Percentiles rank a stretch among this genome's conserved stretches.
These are phyloP conservation scores for Hyaena hyaena DNA, from an alignment of 2,113 vertebrate genomes.

Conservation along the genomic window DNA sequence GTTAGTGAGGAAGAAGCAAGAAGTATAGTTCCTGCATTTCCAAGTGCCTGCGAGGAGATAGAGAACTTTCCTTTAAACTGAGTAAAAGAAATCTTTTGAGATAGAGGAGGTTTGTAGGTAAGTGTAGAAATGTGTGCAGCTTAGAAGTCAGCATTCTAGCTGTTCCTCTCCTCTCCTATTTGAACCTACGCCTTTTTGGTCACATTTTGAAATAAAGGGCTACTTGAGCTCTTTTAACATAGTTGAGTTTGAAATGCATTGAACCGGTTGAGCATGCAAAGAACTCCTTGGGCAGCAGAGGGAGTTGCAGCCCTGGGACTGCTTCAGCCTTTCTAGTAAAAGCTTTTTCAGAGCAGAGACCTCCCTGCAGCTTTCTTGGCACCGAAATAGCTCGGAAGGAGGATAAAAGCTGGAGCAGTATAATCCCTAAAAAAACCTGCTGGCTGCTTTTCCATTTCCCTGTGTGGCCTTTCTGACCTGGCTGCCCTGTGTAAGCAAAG, in stretches of 20 bases:
- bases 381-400: constrained; percentile 72
- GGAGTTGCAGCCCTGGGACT: constrained; percentile 73
- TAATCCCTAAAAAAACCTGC: constrained; percentile 39
- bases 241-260: constrained; percentile 19
- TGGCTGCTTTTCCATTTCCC: constrained; percentile 55
- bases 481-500: constrained; percentile 51
- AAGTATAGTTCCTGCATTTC: not conserved
- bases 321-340: constrained; percentile 40
- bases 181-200: not conserved
- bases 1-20: not conserved
- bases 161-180: not conserved
- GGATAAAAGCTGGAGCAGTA: constrained; percentile 60
- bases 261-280: not conserved
- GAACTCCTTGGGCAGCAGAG: constrained; percentile 76
- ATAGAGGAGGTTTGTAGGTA: not conserved
- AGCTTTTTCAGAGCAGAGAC: constrained; percentile 37
- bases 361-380: constrained; percentile 70
- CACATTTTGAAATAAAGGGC: not conserved
- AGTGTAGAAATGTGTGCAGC: not conserved
- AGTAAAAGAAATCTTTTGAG: not conserved
- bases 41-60: not conserved
- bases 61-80: not conserved
- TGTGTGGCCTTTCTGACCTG: constrained; percentile 1
- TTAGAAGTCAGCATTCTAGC: not conserved
- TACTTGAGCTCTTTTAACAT: not conserved